Percentiles rank a stretch among this genome's conserved stretches.
phyloP scores from a whole-genome alignment of 2,888 invertebrate species.

The Nemotelus pantherinus region DNA sequence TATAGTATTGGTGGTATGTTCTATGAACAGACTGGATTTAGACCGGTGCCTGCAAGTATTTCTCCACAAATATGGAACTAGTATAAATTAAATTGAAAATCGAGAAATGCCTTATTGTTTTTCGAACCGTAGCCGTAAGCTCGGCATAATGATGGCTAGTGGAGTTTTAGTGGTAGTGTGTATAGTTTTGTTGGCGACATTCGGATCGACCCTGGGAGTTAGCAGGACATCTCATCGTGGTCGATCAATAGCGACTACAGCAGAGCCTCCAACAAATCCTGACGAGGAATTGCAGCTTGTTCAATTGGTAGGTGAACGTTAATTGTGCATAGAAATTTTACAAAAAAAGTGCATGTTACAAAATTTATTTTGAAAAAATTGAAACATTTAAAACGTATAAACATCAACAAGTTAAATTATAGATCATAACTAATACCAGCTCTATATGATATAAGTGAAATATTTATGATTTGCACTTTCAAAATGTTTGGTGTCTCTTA shows the following conservation, averaged over 20 bases:
- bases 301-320: slow-evolving; percentile 37
- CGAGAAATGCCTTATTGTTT: slow-evolving; percentile 37
- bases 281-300: slow-evolving; percentile 38
- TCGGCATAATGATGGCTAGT: slow-evolving; percentile 41
- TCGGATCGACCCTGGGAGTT: slow-evolving; percentile 23
- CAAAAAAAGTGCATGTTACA: background rate
- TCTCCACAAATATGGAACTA: background rate
- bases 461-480: too few relatives aligned
- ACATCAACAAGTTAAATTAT: too few relatives aligned
- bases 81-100: slow-evolving; percentile 35
- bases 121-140: slow-evolving; percentile 39
- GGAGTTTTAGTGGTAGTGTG: slow-evolving; percentile 28
- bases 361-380: background rate
- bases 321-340: background rate
- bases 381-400: too few relatives aligned
- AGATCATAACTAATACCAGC: too few relatives aligned
- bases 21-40: slow-evolving; percentile 16
- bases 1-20: slow-evolving; percentile 9
- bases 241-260: background rate
- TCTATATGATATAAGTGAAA: too few relatives aligned
- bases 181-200: slow-evolving; percentile 12
- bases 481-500: too few relatives aligned
- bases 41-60: background rate
- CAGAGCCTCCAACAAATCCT: background rate
- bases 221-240: background rate